Conservation (phyloP, 2,113 vertebrate species). For the Ictalurus furcatus region DNA sequence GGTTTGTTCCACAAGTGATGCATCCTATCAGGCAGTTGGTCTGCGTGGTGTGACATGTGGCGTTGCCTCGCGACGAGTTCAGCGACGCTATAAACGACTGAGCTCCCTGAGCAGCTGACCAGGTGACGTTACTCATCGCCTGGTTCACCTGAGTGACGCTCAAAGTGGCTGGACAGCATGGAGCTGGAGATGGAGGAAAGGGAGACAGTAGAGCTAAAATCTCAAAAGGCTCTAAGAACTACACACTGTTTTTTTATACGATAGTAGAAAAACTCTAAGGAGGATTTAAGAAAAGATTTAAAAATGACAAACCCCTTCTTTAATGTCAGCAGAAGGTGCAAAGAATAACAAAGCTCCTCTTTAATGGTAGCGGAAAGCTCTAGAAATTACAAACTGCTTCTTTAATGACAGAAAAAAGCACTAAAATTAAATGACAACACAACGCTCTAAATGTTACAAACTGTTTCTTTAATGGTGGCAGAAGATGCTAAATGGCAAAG, state of each 20-base stretch:
- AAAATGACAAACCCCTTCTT: neutral
- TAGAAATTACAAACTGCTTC: too few species aligned
- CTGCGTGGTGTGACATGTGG: conserved; percentile 84
- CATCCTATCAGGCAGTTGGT: conserved; percentile 89
- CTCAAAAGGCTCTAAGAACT: neutral
- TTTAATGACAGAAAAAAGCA: too few species aligned
- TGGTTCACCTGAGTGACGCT: conserved; percentile 80
- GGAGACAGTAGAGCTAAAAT: neutral
- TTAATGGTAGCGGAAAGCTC: too few species aligned
- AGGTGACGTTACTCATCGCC: conserved; percentile 84
- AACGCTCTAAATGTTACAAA: too few species aligned
- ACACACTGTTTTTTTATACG: neutral
- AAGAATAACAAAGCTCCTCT: neutral
- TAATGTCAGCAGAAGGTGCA: neutral
- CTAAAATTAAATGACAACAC: too few species aligned
- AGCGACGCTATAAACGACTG: conserved; percentile 75
- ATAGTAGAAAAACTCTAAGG: too few species aligned
- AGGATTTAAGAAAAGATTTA: too few species aligned
- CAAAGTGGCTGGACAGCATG: conserved; percentile 83
- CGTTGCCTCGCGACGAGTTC: conserved; percentile 76
- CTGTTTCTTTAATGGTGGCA: too few species aligned
- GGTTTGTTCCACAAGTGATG: conserved; percentile 85
- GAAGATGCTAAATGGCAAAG: too few species aligned
- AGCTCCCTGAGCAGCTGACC: conserved; percentile 79
- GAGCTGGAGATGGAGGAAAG: conserved; percentile 67